Evolutionary conservation across 2,797 vertebrate species (phyloP), one percentile per base, ranked within the genome.

Genomic region (Xiphorhynchus erythropygius): DNA sequence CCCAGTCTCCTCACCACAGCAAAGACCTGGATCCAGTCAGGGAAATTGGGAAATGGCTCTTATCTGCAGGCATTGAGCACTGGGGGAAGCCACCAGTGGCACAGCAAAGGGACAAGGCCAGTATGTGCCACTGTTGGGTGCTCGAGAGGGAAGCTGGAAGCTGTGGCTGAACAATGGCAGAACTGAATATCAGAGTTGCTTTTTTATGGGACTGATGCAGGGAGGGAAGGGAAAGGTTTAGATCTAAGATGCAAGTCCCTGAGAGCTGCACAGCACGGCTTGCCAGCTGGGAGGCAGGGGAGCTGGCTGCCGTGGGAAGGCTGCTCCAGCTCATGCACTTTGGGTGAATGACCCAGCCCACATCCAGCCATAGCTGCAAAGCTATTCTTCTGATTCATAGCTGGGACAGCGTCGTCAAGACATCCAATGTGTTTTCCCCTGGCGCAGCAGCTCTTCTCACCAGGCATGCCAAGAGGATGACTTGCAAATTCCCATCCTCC

Each of bases 231-330:
- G 27, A 84, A 73, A 85, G 39, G n/a, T 64, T 85, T 64, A 87
- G 73, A 60, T 35, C 27, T 2, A 44, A 83, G 68, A 50, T 25
- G 10, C 13, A 27, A 68, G 37, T 35, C 41, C 42, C 27, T 5
- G 1, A 12, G 39, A 1, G 0, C 57, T 18, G 41, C 0, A 0
- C 24, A 30, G 47, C 65, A 28, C 0, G 0, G 77, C 0, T 2
- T 7, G 18, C 2, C 18, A 74, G 74, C 23, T 8, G 33, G 35
- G 73, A 83, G 39, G 33, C 67, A 37, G 46, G 9, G 18, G 27
- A 67, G 56, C 30, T 1, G 0, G n/a, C 28, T 5, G 6, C 27
- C 3, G 4, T 56, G 75, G 75, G 85, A 89, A 83, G 47, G 60
- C 80, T 84, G 83, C 62, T 75, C 37, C 1, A 0, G 76, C 59